phyloP scores from a whole-genome alignment of 1,140 invertebrate genomes.

The Cardiocondyla obscurior region DNA sequence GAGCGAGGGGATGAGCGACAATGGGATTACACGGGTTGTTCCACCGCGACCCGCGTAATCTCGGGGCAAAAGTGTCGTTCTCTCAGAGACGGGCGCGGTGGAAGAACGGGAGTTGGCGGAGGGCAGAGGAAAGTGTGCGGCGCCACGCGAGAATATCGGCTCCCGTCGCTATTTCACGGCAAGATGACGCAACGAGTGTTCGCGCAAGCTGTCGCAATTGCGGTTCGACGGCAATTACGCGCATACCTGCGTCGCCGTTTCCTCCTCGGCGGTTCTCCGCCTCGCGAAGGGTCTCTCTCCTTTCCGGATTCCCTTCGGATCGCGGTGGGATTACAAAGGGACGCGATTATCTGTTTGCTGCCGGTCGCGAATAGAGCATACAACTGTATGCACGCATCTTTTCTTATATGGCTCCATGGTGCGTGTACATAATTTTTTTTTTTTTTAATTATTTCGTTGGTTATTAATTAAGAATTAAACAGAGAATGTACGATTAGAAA shows the following conservation, averaged over 20 bases:
- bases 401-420: neutral
- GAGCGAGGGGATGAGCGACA: too few relatives aligned
- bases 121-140: neutral
- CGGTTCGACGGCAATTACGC: neutral
- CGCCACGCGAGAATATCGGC: neutral
- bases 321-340: neutral
- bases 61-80: neutral
- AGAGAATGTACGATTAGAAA: too few relatives aligned
- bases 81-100: too few relatives aligned
- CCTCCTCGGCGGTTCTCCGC: neutral
- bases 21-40: neutral
- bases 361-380: neutral
- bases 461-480: too few relatives aligned
- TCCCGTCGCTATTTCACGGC: conserved; percentile 5
- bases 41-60: neutral
- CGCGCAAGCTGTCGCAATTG: conserved; percentile 18
- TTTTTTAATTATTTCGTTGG: too few relatives aligned
- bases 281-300: too few relatives aligned
- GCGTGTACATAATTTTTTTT: neutral
- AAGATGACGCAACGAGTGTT: conserved; percentile 16
- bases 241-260: neutral
- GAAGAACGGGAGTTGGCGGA: neutral
- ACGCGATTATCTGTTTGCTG: neutral
- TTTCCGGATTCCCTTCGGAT: neutral
- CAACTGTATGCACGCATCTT: neutral